Evolutionary conservation across 2,797 vertebrate species (phyloP), one percentile per base, ranked within the genome.

Genomic region (Eupleurogrammus muticus): DNA sequence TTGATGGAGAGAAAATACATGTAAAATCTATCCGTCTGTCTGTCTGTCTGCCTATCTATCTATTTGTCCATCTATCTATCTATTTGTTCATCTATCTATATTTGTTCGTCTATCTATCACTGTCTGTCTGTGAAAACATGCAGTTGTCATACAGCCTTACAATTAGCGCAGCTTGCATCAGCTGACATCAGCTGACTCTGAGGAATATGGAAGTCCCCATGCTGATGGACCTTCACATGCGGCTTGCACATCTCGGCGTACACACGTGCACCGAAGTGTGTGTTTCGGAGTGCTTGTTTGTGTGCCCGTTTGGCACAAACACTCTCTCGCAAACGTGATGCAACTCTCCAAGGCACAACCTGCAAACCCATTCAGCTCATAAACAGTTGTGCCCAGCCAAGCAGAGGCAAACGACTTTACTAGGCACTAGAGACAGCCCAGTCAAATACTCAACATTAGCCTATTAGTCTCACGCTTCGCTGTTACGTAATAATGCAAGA

Each of bases 171-270:
- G 75, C 92, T 94, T 94, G 94, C 94, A 94, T 94, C 93, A 93
- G 91, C 89, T 94, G 91, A 94, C 94, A 93, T 93, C 92, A 92
- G 89, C 90, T 93, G 90, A 92, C 93, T 93, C 92, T 69, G 82
- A 92, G 92, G 93, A 93, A 90, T 87, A 88, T 55, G 50, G 66
- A 91, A 87, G 81, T 94, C 92, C 92, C 91, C 80, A 69, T 82
- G 90, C 89, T 90, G 86, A 88, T 77, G 87, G 84, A 91, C 84
- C n/a, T 83, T 82, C 67, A 83, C 87, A 64, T 80, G 72, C 78
- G 81, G 80, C n/a, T 73, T 59, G 81, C 81, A 87, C 81, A 74
- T 85, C 70, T 57, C 55, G 23, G 88, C 81, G 83, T 80, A 74
- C 2, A 69, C 47, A 59, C 64, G 35, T 36, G 7, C 9, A n/a